These are phyloP conservation scores for Halictus ligatus DNA, from an alignment of 2,888 invertebrate genomes.

Conservation along the genomic window DNA sequence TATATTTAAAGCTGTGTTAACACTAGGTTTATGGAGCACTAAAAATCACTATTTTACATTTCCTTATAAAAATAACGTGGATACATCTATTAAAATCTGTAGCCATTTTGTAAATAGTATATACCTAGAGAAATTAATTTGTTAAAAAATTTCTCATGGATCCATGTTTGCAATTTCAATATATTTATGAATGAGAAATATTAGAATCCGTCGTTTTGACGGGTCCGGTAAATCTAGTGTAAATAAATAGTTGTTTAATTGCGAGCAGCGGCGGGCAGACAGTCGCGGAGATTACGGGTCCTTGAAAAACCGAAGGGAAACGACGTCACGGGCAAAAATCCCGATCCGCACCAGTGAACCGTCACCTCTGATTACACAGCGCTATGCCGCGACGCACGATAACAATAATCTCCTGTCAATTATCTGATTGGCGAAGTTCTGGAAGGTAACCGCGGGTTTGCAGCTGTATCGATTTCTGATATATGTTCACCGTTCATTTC, in stretches of 20 bases:
- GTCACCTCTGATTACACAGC: conserved; percentile 54
- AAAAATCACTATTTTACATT: no score
- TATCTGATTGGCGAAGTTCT: conserved; percentile 51
- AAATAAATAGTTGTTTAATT: conserved; percentile 49
- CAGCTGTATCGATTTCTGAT: conserved; percentile 40
- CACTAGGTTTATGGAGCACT: no score
- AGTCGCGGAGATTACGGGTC: conserved; percentile 59
- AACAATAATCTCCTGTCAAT: conserved; percentile 47
- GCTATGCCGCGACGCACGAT: conserved; percentile 24
- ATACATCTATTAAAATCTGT: no score
- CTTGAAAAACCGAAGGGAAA: conserved; percentile 73
- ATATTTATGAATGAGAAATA: no score
- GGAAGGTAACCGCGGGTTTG: conserved; percentile 13
- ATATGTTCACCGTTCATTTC: conserved; percentile 36
- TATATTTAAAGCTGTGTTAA: conserved; percentile 36
- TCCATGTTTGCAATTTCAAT: no score
- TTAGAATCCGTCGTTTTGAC: no score
- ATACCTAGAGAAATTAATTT: no score
- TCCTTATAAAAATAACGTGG: no score
- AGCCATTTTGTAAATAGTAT: no score
- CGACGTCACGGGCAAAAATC: conserved; percentile 64
- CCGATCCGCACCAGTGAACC: conserved; percentile 69
- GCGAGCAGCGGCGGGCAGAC: background rate
- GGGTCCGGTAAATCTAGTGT: no score
- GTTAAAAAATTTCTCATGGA: no score